phyloP scores from a whole-genome alignment of 2,888 invertebrate species.

The Pomacea canaliculata region DNA sequence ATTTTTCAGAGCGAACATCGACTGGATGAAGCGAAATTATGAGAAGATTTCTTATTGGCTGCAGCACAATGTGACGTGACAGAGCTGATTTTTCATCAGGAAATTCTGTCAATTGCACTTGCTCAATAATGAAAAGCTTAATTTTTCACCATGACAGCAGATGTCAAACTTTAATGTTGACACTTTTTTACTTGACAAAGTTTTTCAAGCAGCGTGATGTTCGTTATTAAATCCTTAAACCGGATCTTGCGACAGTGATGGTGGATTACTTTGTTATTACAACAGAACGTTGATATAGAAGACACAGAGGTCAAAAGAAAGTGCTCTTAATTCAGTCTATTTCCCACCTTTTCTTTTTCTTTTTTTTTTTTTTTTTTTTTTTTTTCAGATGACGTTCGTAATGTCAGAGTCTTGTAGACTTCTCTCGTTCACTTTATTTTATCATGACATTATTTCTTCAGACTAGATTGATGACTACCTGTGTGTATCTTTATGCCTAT shows the following conservation, averaged over 20 bases:
- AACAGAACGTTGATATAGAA: no score
- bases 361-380: no score
- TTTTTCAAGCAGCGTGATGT: no score
- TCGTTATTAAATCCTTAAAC: neutral
- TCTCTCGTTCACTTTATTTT: no score
- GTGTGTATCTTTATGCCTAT: neutral
- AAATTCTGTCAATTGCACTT: conserved; percentile 1
- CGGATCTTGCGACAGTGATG: neutral
- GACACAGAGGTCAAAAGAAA: no score
- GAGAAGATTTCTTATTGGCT: conserved; percentile 61
- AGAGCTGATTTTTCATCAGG: conserved; percentile 4
- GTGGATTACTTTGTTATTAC: neutral
- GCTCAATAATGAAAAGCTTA: neutral
- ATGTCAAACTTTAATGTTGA: no score
- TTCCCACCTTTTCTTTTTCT: conserved; percentile 1
- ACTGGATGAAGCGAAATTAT: conserved; percentile 65
- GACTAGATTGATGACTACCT: no score
- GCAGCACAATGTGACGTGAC: conserved; percentile 31
- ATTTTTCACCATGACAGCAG: no score
- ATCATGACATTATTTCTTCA: neutral
- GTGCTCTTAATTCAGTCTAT: neutral
- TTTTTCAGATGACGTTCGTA: no score
- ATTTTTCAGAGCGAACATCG: conserved; percentile 61
- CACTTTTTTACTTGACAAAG: no score
- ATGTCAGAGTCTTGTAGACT: no score